Evolutionary conservation across 2,113 vertebrate species (phyloP).

Genomic region (Tapirus terrestris): DNA sequence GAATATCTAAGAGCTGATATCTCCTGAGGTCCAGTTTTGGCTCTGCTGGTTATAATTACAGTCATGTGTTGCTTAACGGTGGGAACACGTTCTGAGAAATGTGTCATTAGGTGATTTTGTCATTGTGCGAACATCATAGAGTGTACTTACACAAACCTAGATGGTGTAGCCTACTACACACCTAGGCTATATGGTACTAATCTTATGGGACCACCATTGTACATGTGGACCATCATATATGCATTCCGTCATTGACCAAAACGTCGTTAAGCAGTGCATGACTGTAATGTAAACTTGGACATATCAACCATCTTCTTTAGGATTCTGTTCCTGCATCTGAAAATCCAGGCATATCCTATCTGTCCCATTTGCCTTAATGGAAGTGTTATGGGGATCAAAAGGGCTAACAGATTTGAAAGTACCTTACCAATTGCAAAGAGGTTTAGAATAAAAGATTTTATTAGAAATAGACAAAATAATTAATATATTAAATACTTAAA

Average conservation of each 20-base stretch:
- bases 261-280: too few species aligned
- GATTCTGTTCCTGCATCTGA: neutral
- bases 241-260: too few species aligned
- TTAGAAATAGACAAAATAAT: neutral
- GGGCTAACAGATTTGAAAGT: neutral
- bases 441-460: neutral
- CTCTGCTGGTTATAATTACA: neutral
- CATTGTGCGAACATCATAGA: too few species aligned
- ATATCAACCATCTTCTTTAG: neutral
- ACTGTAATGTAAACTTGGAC: neutral
- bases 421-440: neutral
- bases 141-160: too few species aligned
- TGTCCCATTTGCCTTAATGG: neutral
- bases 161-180: too few species aligned
- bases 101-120: too few species aligned
- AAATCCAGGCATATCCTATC: neutral
- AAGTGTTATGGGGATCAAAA: neutral
- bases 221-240: too few species aligned
- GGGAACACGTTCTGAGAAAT: too few species aligned
- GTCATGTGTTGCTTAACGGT: too few species aligned
- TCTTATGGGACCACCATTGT: too few species aligned
- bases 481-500: neutral
- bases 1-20: neutral
- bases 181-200: too few species aligned
- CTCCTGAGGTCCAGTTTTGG: neutral